Conservation (phyloP, 2,888 invertebrate genomes). For the Patella pellucida region DNA sequence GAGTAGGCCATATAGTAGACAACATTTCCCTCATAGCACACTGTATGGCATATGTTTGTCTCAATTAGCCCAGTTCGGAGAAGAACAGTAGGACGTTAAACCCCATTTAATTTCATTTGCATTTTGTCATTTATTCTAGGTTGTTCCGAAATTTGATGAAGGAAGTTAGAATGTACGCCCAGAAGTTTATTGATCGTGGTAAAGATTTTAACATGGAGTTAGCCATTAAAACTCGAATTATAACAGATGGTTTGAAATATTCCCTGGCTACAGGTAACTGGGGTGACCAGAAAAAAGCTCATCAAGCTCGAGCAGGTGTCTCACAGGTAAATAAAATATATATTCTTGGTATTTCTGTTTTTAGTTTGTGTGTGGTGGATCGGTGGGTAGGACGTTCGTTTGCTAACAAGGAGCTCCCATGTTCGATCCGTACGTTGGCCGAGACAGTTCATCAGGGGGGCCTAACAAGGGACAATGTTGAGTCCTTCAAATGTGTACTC, state of each 20-base stretch:
- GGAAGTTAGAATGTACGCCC: slow-evolving; percentile 96
- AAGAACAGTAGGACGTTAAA: not conserved
- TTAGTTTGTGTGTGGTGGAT: too few relatives aligned
- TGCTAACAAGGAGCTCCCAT: too few relatives aligned
- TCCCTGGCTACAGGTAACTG: slow-evolving; percentile 99
- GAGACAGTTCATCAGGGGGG: too few relatives aligned
- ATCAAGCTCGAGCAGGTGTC: slow-evolving; percentile 96
- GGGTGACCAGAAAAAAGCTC: slow-evolving; percentile 99
- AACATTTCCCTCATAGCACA: too few relatives aligned
- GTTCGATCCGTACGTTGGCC: too few relatives aligned
- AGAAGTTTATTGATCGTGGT: slow-evolving; percentile 98
- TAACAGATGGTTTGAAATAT: slow-evolving; percentile 97
- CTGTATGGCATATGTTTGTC: too few relatives aligned
- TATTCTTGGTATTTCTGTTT: not conserved
- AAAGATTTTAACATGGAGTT: slow-evolving; percentile 98
- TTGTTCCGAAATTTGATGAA: slow-evolving; percentile 96
- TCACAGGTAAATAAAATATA: slow-evolving; percentile 78
- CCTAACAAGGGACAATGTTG: too few relatives aligned
- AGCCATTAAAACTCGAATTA: slow-evolving; percentile 96
- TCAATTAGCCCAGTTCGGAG: too few relatives aligned
- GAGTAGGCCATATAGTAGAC: too few relatives aligned
- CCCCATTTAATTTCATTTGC: not conserved
- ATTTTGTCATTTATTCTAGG: slow-evolving; percentile 65
- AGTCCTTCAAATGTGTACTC: too few relatives aligned
- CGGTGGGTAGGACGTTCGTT: too few relatives aligned